phyloP scores from a whole-genome alignment of 2,888 invertebrate species.

The Luffia ferchaultella region DNA sequence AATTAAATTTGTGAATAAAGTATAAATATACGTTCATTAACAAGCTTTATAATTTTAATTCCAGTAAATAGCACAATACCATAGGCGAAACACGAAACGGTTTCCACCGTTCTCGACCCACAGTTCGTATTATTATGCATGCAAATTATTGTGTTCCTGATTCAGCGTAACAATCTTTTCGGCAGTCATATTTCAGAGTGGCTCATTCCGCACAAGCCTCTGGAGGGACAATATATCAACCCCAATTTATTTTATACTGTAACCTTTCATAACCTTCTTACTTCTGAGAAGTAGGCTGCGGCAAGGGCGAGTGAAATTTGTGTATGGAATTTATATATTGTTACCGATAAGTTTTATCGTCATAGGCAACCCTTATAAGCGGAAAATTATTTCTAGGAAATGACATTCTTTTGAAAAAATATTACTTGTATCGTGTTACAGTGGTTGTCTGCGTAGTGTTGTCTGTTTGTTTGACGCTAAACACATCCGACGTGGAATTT shows the following conservation, averaged over 20 bases:
- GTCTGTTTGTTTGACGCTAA: too few species aligned
- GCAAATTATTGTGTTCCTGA: conserved; percentile 15
- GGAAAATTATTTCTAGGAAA: not conserved
- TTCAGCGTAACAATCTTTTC: conserved; percentile 22
- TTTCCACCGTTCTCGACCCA: too few species aligned
- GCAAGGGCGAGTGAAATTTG: not conserved
- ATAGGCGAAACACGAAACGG: too few species aligned
- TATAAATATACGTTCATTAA: too few species aligned
- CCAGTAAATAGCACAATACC: too few species aligned
- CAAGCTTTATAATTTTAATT: too few species aligned
- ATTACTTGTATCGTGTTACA: too few species aligned
- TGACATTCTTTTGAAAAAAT: too few species aligned
- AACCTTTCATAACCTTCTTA: conserved; percentile 32
- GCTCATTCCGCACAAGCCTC: conserved; percentile 35
- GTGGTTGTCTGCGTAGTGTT: too few species aligned
- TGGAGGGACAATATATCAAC: conserved; percentile 42
- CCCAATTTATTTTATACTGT: conserved; percentile 43
- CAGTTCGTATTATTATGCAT: conserved; percentile 1
- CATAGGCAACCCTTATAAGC: not conserved
- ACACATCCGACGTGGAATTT: too few species aligned
- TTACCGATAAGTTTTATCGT: not conserved
- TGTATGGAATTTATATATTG: not conserved
- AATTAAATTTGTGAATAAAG: too few species aligned
- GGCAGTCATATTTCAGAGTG: conserved; percentile 33
- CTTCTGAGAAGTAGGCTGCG: not conserved